Evolutionary conservation across 2,113 vertebrate species (phyloP).

Genomic region (Hylia prasina): DNA sequence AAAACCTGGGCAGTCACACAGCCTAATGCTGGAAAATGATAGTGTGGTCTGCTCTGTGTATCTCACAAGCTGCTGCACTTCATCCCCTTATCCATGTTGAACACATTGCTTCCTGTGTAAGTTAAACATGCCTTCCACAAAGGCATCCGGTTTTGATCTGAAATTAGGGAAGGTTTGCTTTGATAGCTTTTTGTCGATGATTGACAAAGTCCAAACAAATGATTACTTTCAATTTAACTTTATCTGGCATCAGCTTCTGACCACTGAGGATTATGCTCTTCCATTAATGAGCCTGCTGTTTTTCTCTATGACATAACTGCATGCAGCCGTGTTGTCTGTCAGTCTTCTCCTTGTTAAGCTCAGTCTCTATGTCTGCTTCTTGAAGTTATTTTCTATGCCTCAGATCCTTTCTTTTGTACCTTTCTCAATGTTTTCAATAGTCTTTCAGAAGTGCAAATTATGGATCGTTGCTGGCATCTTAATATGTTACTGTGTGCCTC

Average conservation of each 20-base stretch:
- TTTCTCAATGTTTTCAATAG: neutral
- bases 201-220: slow-evolving; percentile 44
- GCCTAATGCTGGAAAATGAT: neutral
- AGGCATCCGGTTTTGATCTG: slow-evolving; percentile 41
- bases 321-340: neutral
- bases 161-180: slow-evolving; percentile 40
- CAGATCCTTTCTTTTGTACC: neutral
- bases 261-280: neutral
- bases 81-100: slow-evolving; percentile 24
- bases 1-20: neutral
- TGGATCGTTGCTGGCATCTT: neutral
- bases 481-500: neutral
- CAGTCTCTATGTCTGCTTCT: neutral
- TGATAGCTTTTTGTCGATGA: neutral
- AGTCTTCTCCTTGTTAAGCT: neutral
- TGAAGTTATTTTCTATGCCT: neutral
- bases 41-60: slow-evolving; percentile 47
- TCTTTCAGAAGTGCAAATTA: neutral
- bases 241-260: slow-evolving; percentile 1
- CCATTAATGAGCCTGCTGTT: neutral
- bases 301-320: neutral
- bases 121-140: slow-evolving; percentile 21
- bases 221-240: slow-evolving; percentile 28
- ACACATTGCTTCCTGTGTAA: slow-evolving; percentile 45
- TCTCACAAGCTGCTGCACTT: slow-evolving; percentile 40